Base-by-base conservation (phyloP, 2,797 vertebrate species). In the Pipistrellus kuhlii region DNA sequence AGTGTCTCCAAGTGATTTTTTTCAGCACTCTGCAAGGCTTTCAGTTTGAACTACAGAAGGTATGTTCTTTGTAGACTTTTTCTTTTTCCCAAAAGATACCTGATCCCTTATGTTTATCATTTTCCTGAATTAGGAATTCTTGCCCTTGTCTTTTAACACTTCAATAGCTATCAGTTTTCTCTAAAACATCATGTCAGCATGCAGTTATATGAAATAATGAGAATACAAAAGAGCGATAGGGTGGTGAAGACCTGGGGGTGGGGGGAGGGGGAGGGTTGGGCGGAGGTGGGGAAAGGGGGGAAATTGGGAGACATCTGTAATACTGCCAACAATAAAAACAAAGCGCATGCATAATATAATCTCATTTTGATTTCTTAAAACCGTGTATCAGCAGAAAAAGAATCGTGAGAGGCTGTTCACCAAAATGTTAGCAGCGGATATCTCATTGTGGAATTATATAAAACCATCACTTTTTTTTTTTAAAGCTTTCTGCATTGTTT, bases 71-170 rank as follows among this genome's bases (percentile, higher is more conserved):
- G 10, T 1, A 81, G 84, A 3, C 6, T 68, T 51, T 12, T 76
- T 14, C 3, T 88, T 85, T 85, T 77, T 9, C 25, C 44, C 30
- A 10, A 35, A 6, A 3, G 55, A 38, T 68, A n/a, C 32, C n/a
- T 89, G 59, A 62, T 62, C 25, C 5, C 44, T 85, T 85, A 10
- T 8, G 13, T 4, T 41, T 77, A 44, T 15, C 27, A 44, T 85
- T 89, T 83, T 77, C 85, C 53, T 80, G 18, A 84, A 84, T 76
- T 66, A 71, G 32, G 14, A 27, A 68, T 88, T 57, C 48, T 78
- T 94, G 18, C 8, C 11, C 41, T 69, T 84, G 27, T 68, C 55
- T 72, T 92, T 94, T 46, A 81, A 35, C 13, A 76, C 20, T 44
- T 84, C 21, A 68, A 25, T 12, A 76, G 41, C 38, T 48, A 68